These are phyloP conservation scores for Choreutis nemorana DNA, from an alignment of 2,888 invertebrate species.

Conservation along the genomic window DNA sequence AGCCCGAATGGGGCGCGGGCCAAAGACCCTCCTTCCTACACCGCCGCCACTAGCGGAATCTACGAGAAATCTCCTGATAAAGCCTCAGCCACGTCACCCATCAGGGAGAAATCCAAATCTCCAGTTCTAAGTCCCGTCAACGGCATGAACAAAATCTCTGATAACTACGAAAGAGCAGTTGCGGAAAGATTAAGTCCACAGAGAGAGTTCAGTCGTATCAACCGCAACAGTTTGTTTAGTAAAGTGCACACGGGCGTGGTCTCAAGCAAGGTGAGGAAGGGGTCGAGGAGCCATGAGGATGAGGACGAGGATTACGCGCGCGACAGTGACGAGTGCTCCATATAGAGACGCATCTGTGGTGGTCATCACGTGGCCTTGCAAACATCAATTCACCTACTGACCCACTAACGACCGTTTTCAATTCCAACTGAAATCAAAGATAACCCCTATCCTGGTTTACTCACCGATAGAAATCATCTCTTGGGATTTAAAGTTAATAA, in stretches of 20 bases:
- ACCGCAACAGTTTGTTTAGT: constrained; percentile 47
- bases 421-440: no score
- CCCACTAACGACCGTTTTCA: no score
- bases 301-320: constrained; percentile 62
- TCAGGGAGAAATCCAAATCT: constrained; percentile 23
- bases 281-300: constrained; percentile 27
- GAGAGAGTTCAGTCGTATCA: constrained; percentile 34
- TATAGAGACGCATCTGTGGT: constrained; percentile 36
- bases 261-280: constrained; percentile 38
- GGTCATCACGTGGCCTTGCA: no score
- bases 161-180: constrained; percentile 55
- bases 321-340: constrained; percentile 71
- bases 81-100: constrained; percentile 29
- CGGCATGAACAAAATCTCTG: constrained; percentile 56
- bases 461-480: no score
- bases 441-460: no score
- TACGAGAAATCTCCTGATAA: constrained; percentile 27
- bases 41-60: constrained; percentile 36
- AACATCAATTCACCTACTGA: no score
- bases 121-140: constrained; percentile 45
- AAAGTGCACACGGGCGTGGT: constrained; percentile 55
- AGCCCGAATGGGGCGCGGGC: constrained; percentile 34
- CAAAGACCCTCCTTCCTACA: constrained; percentile 50
- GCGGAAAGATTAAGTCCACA: constrained; percentile 51
- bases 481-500: no score